Base-by-base conservation (phyloP, 2,797 vertebrate genomes). In the Tamandua tetradactyla region DNA sequence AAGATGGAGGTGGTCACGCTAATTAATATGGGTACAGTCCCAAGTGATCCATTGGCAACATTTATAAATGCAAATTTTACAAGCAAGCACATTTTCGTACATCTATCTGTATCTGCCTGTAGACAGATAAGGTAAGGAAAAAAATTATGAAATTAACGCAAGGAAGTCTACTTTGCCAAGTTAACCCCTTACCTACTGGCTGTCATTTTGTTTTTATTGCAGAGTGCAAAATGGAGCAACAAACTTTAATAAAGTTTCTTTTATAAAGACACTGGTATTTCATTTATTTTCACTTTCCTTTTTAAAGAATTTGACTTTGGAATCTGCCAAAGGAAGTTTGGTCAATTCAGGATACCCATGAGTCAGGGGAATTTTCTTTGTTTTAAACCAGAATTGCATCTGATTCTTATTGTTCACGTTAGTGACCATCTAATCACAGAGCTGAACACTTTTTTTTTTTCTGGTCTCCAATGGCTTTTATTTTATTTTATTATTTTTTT, bases 1-100 rank as follows among this genome's bases (percentile, higher is more conserved):
- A 97, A 97, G 97, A 98, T 98, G 98, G 98, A 98, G 98, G 98
- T 98, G 99, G 99, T 99, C 98, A 99, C 98, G 96, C 98, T 98
- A 98, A 98, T 98, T 97, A 97, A 97, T 98, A 98, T 98, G 97
- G 98, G 98, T 98, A 98, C 98, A 98, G 98, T 98, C 98, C 98
- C 98, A 98, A 98, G 98, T 98, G 98, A 98, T 98, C 98, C 98
- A 98, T 98, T 98, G 98, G 98, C 98, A 99, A 99, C 98, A 98
- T 98, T 98, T 98, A 98, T 98, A 99, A 99, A 99, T 97, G 99
- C 99, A 98, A 98, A 98, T 99, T 99, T 99, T 99, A 99, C 99
- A 99, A 98, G 99, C 99, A 99, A 99, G 99, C 99, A 98, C 98
- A 98, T 98, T 98, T 98, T 98, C 98, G 98, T 98, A 98, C 98